Conservation (phyloP, 2,113 vertebrate genomes). For the Callospermophilus lateralis region DNA sequence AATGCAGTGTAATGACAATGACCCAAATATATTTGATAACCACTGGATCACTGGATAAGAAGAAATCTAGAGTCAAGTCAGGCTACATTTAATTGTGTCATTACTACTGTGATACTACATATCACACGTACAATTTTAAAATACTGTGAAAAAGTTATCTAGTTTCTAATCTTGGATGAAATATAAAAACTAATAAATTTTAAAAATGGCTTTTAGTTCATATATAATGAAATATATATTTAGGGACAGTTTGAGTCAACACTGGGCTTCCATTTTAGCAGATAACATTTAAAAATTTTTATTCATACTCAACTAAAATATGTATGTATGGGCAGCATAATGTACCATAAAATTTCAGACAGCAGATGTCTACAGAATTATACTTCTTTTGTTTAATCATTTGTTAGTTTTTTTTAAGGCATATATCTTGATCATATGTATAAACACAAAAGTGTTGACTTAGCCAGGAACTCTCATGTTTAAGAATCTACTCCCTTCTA, state of each 20-base stretch:
- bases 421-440: background rate
- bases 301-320: constrained; percentile 3
- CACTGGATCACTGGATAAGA: background rate
- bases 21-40: background rate
- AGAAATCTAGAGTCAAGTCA: background rate
- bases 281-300: background rate
- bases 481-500: constrained; percentile 3
- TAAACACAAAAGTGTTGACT: background rate
- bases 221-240: background rate
- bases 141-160: background rate
- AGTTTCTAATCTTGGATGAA: background rate
- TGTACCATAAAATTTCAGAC: background rate
- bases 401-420: background rate
- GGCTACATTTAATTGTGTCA: background rate
- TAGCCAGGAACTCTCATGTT: background rate
- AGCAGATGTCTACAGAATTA: background rate
- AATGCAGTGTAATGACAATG: background rate
- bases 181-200: constrained; percentile 1
- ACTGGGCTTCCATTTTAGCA: background rate
- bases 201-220: background rate
- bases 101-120: background rate
- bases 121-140: background rate
- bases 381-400: background rate
- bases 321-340: background rate
- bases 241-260: background rate